phyloP scores from a whole-genome alignment of 2,797 vertebrate genomes.

The Macrochelys suwanniensis region DNA sequence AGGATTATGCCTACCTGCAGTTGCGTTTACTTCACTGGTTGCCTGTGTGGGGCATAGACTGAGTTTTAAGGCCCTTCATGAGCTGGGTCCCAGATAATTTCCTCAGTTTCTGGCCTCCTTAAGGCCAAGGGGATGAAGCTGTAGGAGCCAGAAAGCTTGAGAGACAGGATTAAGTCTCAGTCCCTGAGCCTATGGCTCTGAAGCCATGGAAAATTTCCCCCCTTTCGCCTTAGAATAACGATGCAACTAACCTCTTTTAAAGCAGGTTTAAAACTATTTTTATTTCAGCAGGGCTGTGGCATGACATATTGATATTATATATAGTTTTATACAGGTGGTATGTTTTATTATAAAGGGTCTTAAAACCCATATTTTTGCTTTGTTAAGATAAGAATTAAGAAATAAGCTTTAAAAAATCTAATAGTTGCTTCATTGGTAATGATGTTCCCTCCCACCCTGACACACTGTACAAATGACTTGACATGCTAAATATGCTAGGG shows the following conservation, averaged over 20 bases:
- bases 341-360: background rate
- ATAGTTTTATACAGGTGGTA: background rate
- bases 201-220: background rate
- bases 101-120: background rate
- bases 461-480: background rate
- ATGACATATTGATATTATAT: background rate
- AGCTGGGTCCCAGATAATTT: background rate
- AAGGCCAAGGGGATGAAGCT: background rate
- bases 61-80: conserved; percentile 14
- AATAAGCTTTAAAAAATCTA: background rate
- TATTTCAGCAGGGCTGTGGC: background rate
- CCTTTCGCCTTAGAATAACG: background rate
- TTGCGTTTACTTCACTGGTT: conserved; percentile 42
- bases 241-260: background rate
- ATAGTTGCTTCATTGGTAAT: background rate
- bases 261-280: background rate
- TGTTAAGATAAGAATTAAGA: background rate
- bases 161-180: background rate
- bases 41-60: conserved; percentile 9
- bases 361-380: background rate
- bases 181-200: background rate
- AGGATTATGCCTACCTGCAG: conserved; percentile 23
- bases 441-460: background rate
- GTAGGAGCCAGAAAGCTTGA: background rate
- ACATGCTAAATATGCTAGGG: background rate